Evolutionary conservation across 1,140 invertebrate species (phyloP).

Genomic region (Cotesia glomerata): DNA sequence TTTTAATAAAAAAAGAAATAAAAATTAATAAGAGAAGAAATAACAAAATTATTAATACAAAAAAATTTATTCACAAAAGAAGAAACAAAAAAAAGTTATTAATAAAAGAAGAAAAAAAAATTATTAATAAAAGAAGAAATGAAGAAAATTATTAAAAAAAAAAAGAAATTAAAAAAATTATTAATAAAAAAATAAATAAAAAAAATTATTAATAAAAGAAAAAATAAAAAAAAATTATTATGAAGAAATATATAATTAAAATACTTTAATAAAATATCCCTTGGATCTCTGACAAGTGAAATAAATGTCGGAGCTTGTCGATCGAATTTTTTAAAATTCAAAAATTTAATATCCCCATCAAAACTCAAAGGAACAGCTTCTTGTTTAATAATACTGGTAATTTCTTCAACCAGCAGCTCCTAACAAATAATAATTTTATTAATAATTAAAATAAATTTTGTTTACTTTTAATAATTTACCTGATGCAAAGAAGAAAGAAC

Average conservation of each 20-base stretch:
- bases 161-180: too few relatives aligned
- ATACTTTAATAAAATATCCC: conserved; percentile 47
- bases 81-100: too few relatives aligned
- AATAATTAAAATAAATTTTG: conserved; percentile 9
- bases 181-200: too few relatives aligned
- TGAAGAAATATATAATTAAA: too few relatives aligned
- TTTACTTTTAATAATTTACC: conserved; percentile 44
- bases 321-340: conserved; percentile 70
- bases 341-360: conserved; percentile 70
- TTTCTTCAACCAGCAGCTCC: conserved; percentile 66
- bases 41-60: too few relatives aligned
- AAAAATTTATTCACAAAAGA: too few relatives aligned
- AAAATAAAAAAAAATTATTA: not conserved
- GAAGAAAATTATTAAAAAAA: too few relatives aligned
- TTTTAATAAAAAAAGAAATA: too few relatives aligned
- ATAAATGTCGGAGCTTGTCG: conserved; percentile 70
- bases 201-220: not conserved
- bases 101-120: too few relatives aligned
- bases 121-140: too few relatives aligned
- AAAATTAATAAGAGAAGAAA: too few relatives aligned
- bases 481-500: conserved; percentile 59
- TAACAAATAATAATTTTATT: conserved; percentile 45
- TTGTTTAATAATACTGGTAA: conserved; percentile 63
- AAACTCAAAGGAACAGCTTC: conserved; percentile 69
- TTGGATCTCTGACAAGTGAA: conserved; percentile 71